Evolutionary conservation across 2,113 vertebrate species (phyloP), one percentile per base, ranked within the genome.

Genomic region (Chunga burmeisteri): DNA sequence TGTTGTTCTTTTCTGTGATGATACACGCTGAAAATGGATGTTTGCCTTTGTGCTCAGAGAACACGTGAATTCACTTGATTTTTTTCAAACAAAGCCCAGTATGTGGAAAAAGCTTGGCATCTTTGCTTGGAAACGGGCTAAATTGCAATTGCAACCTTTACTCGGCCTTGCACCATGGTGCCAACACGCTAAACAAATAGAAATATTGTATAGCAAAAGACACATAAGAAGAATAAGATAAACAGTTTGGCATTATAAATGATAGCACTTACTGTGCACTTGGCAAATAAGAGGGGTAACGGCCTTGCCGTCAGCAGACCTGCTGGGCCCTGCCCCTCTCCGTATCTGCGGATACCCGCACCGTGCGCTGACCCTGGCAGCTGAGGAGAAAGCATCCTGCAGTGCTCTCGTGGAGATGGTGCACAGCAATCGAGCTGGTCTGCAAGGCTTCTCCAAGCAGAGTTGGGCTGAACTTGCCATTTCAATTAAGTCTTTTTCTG

Each of bases 11-110:
- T 61, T 52, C 47, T 68, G 50, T 67, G 59, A 65, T 84, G 55
- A 56, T 62, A 55, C 38, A 46, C 52, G 86, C 92, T 67, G 59
- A 87, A 94, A 87, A 94, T 61, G 73, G 61, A 86, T 66, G n/a
- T 55, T 91, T 53, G 3, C 4, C 40, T 96, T 94, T 93, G 81
- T 81, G 72, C 52, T 91, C 58, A 36, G 23, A 32, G 47, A 95
- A 93, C 0, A 3, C 49, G 81, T 75, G 80, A 94, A 86, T 96
- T 92, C 80, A 61, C 63, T 82, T 92, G 58, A 65, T 67, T 97
- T 95, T 55, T 84, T 92, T 95, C 81, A 91, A 94, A 88, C 42
- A 78, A 84, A 86, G 32, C 80, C 81, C 68, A 81, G 26, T 71
- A 50, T 49, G 46, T 46, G 36, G 44, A 50, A 81, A 91, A 94